These are phyloP conservation scores for Centropus bengalensis DNA, from an alignment of 2,113 vertebrate species.

Conservation along the genomic window DNA sequence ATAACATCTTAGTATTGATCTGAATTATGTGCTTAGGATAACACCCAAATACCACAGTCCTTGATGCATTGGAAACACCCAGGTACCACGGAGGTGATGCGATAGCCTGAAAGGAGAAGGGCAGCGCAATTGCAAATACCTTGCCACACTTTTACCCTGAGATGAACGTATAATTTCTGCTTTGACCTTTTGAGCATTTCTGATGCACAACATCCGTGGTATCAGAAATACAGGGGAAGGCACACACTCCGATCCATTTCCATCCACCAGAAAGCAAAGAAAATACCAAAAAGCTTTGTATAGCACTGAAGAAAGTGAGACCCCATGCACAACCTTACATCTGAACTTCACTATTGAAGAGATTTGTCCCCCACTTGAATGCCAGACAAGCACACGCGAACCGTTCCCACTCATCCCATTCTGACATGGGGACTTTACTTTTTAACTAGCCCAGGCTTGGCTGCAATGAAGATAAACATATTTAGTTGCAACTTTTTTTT, in stretches of 20 bases:
- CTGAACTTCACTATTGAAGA: not conserved
- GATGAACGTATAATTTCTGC: not conserved
- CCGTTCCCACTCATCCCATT: not conserved
- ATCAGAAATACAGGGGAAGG: not conserved
- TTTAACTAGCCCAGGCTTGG: conserved; percentile 34
- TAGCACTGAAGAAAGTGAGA: not conserved
- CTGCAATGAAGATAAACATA: conserved; percentile 61
- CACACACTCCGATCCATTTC: not conserved
- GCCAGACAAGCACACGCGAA: not conserved
- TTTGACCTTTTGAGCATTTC: not conserved
- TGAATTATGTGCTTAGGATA: not conserved
- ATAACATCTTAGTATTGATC: not conserved
- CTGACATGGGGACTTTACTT: conserved; percentile 21
- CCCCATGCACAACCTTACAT: not conserved
- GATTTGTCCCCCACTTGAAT: not conserved
- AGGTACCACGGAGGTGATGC: not conserved
- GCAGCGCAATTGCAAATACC: not conserved
- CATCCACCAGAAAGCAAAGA: not conserved
- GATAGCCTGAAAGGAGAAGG: not conserved
- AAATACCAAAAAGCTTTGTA: not conserved
- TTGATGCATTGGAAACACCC: not conserved
- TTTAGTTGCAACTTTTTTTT: conserved; percentile 68
- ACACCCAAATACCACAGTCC: not conserved
- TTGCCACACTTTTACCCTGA: not conserved
- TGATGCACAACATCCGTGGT: not conserved